Conservation (phyloP, 2,888 invertebrate genomes). For the Campopleginae sp. region DNA sequence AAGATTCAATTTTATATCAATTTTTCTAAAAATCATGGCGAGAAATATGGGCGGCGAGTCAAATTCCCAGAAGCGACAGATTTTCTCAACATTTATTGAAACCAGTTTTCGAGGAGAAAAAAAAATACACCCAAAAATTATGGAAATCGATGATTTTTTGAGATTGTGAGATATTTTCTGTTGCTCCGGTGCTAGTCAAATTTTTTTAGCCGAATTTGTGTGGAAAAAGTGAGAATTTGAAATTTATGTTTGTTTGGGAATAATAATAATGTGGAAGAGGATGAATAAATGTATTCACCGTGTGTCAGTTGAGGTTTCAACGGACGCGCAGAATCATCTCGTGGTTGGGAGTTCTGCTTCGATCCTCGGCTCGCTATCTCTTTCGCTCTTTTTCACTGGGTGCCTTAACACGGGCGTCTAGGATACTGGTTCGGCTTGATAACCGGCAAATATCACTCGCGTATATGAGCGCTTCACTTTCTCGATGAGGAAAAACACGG, state of each 20-base stretch:
- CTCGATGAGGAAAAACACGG: background rate
- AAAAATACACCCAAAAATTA: background rate
- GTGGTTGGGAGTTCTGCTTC: conserved; percentile 68
- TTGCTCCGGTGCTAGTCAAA: too few relatives aligned
- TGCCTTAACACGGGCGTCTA: conserved; percentile 5
- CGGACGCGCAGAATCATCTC: conserved; percentile 77
- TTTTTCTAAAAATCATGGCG: background rate
- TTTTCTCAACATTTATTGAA: background rate
- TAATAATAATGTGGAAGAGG: background rate
- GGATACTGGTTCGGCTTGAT: conserved; percentile 18
- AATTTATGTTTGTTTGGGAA: background rate
- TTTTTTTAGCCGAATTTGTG: background rate
- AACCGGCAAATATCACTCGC: conserved; percentile 16
- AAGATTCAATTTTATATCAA: background rate
- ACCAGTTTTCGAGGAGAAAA: background rate
- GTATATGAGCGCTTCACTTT: background rate
- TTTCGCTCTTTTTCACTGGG: conserved; percentile 17
- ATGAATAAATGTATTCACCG: conserved; percentile 31
- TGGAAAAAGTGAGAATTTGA: background rate
- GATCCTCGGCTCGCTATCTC: conserved; percentile 68
- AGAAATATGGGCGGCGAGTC: background rate
- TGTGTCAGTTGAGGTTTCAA: conserved; percentile 56
- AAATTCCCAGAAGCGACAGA: background rate
- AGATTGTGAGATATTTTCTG: background rate
- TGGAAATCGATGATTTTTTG: background rate